These are phyloP conservation scores for Melinaea marsaeus DNA, from an alignment of 2,888 invertebrate genomes.

Conservation along the genomic window DNA sequence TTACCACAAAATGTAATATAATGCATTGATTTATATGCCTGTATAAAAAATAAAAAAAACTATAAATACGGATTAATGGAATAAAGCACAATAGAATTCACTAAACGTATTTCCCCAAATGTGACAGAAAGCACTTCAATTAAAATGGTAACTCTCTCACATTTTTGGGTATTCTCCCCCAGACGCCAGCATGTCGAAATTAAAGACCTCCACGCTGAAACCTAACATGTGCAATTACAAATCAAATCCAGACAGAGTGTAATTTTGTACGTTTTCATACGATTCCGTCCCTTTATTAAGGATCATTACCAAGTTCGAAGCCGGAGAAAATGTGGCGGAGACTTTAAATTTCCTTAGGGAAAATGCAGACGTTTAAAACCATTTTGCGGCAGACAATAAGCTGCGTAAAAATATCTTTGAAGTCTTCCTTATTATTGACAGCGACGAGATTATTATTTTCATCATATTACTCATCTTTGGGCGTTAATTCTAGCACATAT, in stretches of 20 bases:
- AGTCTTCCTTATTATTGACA: conserved; percentile 6
- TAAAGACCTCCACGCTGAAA: conserved; percentile 32
- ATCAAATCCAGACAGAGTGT: conserved; percentile 46
- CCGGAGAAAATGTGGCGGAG: conserved; percentile 25
- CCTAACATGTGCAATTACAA: conserved; percentile 49
- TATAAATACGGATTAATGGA: too few species aligned
- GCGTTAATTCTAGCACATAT: too few species aligned
- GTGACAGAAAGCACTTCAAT: conserved; percentile 26
- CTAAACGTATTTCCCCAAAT: not conserved
- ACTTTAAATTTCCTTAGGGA: conserved; percentile 22
- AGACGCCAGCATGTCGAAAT: conserved; percentile 22
- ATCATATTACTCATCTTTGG: not conserved
- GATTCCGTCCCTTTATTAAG: conserved; percentile 32
- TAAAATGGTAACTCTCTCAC: conserved; percentile 22
- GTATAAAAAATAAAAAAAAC: too few species aligned
- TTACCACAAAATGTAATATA: too few species aligned
- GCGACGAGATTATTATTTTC: not conserved
- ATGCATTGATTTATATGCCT: too few species aligned
- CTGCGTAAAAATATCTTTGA: conserved; percentile 17
- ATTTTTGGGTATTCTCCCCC: conserved; percentile 26
- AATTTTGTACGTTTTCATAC: conserved; percentile 43
- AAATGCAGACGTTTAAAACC: conserved; percentile 20
- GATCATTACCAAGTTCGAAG: conserved; percentile 29
- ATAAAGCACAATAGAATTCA: too few species aligned
- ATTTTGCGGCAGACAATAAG: conserved; percentile 14